Percentiles rank a stretch among this genome's conserved stretches.
phyloP scores from a whole-genome alignment of 2,113 vertebrate species.

The Accipiter virgatus region DNA sequence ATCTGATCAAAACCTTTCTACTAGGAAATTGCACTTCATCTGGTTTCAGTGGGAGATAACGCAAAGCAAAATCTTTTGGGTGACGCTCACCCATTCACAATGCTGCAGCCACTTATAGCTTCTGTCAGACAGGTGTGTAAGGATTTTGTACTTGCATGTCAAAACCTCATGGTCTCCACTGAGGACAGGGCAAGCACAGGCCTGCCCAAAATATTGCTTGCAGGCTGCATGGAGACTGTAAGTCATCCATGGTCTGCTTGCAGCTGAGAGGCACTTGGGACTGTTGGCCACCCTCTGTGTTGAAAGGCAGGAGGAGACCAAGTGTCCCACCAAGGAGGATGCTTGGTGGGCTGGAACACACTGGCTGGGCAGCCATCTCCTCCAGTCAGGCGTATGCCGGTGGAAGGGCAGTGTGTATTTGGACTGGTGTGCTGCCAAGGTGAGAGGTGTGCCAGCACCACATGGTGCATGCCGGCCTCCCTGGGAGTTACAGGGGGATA shows the following conservation, averaged over 20 bases:
- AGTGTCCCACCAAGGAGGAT: not conserved
- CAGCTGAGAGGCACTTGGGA: accelerated
- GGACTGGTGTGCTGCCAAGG: not conserved
- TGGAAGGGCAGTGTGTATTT: not conserved
- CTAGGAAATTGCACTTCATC: not conserved
- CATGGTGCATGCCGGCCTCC: not conserved
- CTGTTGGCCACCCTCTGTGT: not conserved
- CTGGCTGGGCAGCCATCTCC: not conserved
- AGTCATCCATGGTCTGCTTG: not conserved
- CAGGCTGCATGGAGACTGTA: not conserved
- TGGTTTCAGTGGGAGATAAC: not conserved
- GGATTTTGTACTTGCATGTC: not conserved
- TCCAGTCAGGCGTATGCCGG: accelerated
- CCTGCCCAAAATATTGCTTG: not conserved
- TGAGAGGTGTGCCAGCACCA: not conserved
- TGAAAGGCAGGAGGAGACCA: not conserved
- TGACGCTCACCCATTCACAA: not conserved
- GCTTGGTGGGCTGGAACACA: not conserved
- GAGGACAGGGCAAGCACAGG: not conserved
- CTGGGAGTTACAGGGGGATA: too few relatives aligned
- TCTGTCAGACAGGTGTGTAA: not conserved
- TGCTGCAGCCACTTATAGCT: not conserved
- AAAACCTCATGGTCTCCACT: not conserved
- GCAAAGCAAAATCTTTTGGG: not conserved
- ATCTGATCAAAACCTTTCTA: not conserved